Evolutionary conservation across 2,888 invertebrate genomes (phyloP).

Genomic region (Agapetus fuscipes): DNA sequence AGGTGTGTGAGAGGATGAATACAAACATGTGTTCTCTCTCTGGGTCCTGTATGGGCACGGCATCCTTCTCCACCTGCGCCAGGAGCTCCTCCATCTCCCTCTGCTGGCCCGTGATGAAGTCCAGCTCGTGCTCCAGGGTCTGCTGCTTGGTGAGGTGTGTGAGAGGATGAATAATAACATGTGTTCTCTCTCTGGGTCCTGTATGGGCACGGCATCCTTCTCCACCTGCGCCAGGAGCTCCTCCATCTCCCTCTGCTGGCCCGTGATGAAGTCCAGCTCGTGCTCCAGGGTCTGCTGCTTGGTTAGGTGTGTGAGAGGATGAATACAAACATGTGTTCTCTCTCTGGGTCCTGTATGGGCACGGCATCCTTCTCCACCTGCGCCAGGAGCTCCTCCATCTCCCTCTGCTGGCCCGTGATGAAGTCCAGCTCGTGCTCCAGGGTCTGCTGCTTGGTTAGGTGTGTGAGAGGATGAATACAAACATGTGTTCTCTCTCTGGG

Average conservation of each 20-base stretch:
- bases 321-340: slow-evolving; percentile 89
- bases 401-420: slow-evolving; percentile 83
- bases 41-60: slow-evolving; percentile 66
- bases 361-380: slow-evolving; percentile 79
- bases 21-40: slow-evolving; percentile 89
- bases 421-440: slow-evolving; percentile 91
- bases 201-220: slow-evolving; percentile 61
- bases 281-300: slow-evolving; percentile 87
- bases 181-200: slow-evolving; percentile 84
- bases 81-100: slow-evolving; percentile 84
- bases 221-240: slow-evolving; percentile 80
- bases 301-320: too few relatives aligned
- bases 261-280: slow-evolving; percentile 85
- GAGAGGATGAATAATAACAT: too few relatives aligned
- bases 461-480: slow-evolving; percentile 31
- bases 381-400: slow-evolving; percentile 75
- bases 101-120: slow-evolving; percentile 88
- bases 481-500: slow-evolving; percentile 84
- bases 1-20: too few relatives aligned
- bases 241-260: slow-evolving; percentile 88
- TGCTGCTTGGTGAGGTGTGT: slow-evolving; percentile 82
- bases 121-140: slow-evolving; percentile 83
- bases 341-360: slow-evolving; percentile 71
- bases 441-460: slow-evolving; percentile 78
- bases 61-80: slow-evolving; percentile 74